Percentiles rank a stretch among this genome's conserved stretches.
Evolutionary conservation across 1,140 invertebrate species (phyloP).

Genomic region (Ips typographus): DNA sequence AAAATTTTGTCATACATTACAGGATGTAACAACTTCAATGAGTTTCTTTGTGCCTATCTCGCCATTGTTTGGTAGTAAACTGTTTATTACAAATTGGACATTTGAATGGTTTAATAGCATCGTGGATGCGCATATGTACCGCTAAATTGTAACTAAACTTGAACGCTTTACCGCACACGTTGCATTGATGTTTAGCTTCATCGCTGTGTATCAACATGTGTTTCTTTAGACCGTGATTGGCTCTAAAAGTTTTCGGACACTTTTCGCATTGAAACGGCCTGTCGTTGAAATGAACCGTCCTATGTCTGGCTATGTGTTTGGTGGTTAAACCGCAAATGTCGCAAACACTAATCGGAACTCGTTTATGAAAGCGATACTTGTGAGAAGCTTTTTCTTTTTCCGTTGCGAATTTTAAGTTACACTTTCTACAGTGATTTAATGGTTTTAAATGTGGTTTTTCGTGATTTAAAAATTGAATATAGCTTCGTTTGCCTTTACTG

Average conservation of each 20-base stretch:
- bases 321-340: constrained; percentile 26
- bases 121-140: constrained; percentile 65
- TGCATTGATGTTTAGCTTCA: constrained; percentile 28
- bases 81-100: constrained; percentile 57
- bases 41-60: constrained; percentile 24
- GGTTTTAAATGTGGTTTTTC: constrained; percentile 13
- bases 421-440: constrained; percentile 22
- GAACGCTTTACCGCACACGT: constrained; percentile 33
- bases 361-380: constrained; percentile 23
- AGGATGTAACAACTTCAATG: constrained; percentile 3
- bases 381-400: constrained; percentile 25
- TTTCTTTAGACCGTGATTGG: constrained; percentile 23
- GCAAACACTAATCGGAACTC: constrained; percentile 14
- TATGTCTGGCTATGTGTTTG: constrained; percentile 24
- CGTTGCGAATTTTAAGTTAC: constrained; percentile 18
- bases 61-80: constrained; percentile 40
- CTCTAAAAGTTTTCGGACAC: constrained; percentile 50
- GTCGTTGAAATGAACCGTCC: constrained; percentile 51
- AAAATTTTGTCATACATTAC: too few species aligned
- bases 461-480: constrained; percentile 17
- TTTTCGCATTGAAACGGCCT: constrained; percentile 69
- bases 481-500: constrained; percentile 17
- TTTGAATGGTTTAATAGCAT: constrained; percentile 66
- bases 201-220: constrained; percentile 30
- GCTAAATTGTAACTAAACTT: constrained; percentile 49